Evolutionary conservation across 1,140 invertebrate species (phyloP).

Genomic region (Heliconius hewitsoni): DNA sequence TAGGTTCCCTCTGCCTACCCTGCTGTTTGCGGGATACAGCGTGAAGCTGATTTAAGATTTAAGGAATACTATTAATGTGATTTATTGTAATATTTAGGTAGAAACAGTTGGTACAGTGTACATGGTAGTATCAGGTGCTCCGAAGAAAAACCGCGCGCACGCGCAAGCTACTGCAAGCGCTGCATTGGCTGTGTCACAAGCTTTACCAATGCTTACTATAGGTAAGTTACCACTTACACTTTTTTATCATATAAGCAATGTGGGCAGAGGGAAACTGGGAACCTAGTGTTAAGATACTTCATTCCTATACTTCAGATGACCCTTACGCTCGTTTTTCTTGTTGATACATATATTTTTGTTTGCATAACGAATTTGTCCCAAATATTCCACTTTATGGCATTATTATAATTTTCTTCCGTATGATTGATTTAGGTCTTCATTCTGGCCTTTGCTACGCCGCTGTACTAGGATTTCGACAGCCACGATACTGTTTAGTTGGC

Average conservation of each 20-base stretch:
- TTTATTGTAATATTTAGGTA: constrained; percentile 82
- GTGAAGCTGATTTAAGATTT: too few species aligned
- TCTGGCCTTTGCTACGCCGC: constrained; percentile 90
- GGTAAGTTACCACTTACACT: constrained; percentile 42
- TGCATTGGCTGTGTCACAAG: constrained; percentile 84
- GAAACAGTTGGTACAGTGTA: constrained; percentile 94
- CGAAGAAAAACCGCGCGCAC: constrained; percentile 88
- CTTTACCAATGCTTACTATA: constrained; percentile 73
- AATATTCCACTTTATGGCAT: too few species aligned
- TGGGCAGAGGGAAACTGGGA: too few species aligned
- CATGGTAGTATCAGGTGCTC: constrained; percentile 93
- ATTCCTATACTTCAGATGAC: too few species aligned
- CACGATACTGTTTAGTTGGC: constrained; percentile 90
- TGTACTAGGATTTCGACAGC: constrained; percentile 89
- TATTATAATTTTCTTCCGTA: neutral
- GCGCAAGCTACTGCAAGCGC: constrained; percentile 90
- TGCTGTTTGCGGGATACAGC: too few species aligned
- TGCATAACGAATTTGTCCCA: too few species aligned
- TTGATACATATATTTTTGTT: too few species aligned
- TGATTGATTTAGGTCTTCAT: constrained; percentile 82
- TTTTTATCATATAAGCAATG: too few species aligned
- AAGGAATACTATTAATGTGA: neutral
- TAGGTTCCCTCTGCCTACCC: too few species aligned
- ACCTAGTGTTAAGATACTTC: too few species aligned
- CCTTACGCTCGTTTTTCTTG: too few species aligned